phyloP scores from a whole-genome alignment of 2,888 invertebrate species.

The Cheilosia vulpina region DNA sequence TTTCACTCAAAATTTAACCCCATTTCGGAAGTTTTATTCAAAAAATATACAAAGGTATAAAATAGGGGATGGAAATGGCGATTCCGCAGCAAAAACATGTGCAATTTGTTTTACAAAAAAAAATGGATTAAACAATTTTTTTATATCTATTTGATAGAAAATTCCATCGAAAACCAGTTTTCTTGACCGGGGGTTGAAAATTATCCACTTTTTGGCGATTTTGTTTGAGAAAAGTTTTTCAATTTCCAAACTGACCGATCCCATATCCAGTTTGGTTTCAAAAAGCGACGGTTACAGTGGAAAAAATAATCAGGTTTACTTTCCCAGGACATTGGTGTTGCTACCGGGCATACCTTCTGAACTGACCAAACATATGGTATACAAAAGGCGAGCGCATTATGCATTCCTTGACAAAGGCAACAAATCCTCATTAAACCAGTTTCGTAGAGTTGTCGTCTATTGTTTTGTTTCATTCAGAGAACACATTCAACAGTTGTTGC shows the following conservation, averaged over 20 bases:
- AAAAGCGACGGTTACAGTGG: constrained; percentile 46
- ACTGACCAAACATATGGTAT: constrained; percentile 40
- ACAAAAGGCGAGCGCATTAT: constrained; percentile 35
- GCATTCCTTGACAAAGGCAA: constrained; percentile 8
- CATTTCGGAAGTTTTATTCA: background rate
- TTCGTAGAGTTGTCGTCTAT: constrained; percentile 36
- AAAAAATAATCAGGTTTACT: constrained; percentile 49
- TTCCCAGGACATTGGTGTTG: constrained; percentile 48
- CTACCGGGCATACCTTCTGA: constrained; percentile 5
- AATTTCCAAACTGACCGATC: background rate
- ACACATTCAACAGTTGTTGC: constrained; percentile 41
- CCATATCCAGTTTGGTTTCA: constrained; percentile 7
- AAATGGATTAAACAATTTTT: background rate
- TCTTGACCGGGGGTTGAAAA: constrained; percentile 19
- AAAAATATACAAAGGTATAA: constrained; percentile 10
- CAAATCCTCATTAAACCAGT: constrained; percentile 49
- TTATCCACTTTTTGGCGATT: constrained; percentile 4
- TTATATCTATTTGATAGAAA: background rate
- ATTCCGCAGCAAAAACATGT: constrained; percentile 23
- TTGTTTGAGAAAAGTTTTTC: background rate
- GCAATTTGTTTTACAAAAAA: constrained; percentile 18
- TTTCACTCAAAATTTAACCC: constrained; percentile 3
- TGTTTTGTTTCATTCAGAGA: constrained; percentile 40
- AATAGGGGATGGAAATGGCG: constrained; percentile 10
- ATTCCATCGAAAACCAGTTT: constrained; percentile 3